Conservation (phyloP, 2,797 vertebrate genomes). For the Centroberyx gerrardi region DNA sequence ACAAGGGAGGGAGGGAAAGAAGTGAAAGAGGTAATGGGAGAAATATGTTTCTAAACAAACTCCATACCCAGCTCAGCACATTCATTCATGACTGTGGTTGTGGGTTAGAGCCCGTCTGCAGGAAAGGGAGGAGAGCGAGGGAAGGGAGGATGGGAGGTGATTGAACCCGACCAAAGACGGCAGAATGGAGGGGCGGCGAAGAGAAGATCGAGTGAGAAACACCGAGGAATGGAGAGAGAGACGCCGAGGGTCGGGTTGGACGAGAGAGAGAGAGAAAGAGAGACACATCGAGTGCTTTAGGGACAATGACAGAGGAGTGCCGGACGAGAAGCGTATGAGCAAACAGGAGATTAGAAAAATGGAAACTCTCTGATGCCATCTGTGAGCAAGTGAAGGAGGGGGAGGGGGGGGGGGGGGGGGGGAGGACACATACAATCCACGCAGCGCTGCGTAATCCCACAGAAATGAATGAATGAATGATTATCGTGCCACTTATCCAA, state of each 20-base stretch:
- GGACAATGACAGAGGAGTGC: constrained; percentile 10
- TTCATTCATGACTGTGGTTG: constrained; percentile 78
- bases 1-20: constrained; percentile 6
- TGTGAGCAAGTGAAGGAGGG: constrained; percentile 30
- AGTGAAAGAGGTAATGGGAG: constrained; percentile 55
- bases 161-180: constrained; percentile 29
- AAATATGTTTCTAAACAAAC: constrained; percentile 61
- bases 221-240: constrained; percentile 19
- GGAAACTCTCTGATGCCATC: constrained; percentile 69
- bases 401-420: background rate
- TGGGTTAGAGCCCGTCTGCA: constrained; percentile 54
- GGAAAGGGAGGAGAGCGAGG: constrained; percentile 46
- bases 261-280: constrained; percentile 27
- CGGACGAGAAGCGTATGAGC: constrained; percentile 25
- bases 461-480: constrained; percentile 56
- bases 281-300: constrained; percentile 17
- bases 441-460: constrained; percentile 49
- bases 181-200: background rate
- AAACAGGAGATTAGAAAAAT: constrained; percentile 65
- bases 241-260: constrained; percentile 40
- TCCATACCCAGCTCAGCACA: constrained; percentile 72
- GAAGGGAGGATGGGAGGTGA: constrained; percentile 42
- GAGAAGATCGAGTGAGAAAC: constrained; percentile 26
- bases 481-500: constrained; percentile 21
- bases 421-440: constrained; percentile 18